phyloP scores from a whole-genome alignment of 2,113 vertebrate genomes.

The Pleuronectes platessa region DNA sequence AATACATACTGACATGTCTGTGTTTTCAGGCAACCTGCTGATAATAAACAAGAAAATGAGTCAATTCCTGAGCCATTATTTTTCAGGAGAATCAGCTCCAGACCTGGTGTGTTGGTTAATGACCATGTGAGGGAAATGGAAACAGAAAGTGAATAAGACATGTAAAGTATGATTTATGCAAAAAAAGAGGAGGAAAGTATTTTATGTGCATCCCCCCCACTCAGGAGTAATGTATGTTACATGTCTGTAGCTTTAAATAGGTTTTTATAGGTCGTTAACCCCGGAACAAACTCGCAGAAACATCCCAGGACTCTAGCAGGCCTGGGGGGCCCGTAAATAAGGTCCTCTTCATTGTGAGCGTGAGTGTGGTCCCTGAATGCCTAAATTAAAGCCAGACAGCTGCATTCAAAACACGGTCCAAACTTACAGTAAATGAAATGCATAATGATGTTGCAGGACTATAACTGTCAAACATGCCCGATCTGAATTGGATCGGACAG shows the following conservation, averaged over 20 bases:
- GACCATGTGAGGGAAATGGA: not conserved
- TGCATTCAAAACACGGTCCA: slow-evolving; percentile 1
- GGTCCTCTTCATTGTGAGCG: not conserved
- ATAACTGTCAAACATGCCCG: not conserved
- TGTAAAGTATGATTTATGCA: not conserved
- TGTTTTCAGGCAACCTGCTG: not conserved
- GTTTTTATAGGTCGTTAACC: slow-evolving; percentile 17
- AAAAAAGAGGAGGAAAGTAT: not conserved
- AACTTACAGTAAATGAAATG: not conserved
- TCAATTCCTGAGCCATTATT: not conserved
- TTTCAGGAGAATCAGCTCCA: not conserved
- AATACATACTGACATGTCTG: not conserved
- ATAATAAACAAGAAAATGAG: not conserved
- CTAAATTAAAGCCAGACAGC: not conserved
- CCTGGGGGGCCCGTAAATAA: not conserved
- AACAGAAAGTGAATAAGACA: slow-evolving; percentile 1
- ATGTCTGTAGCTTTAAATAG: not conserved
- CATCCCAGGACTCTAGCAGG: not conserved
- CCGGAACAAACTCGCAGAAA: not conserved
- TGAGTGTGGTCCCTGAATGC: not conserved
- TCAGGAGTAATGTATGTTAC: not conserved
- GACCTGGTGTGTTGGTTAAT: not conserved
- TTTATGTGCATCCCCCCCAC: not conserved
- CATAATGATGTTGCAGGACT: slow-evolving; percentile 4
- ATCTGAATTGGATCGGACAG: not conserved